Conservation (phyloP, 2,797 vertebrate species). For the Enteromius mattozi region DNA sequence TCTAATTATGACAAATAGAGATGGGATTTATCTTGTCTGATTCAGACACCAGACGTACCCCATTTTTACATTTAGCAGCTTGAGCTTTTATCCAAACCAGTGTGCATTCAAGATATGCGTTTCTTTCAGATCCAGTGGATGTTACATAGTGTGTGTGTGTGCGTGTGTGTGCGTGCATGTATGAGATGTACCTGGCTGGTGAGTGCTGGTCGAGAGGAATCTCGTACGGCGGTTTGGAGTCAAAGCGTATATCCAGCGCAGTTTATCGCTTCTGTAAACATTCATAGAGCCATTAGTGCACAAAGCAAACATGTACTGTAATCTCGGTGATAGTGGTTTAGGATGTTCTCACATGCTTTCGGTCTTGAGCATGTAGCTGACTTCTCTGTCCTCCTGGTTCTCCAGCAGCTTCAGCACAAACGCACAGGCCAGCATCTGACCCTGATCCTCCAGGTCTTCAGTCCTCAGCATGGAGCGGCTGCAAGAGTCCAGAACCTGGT, state of each 20-base stretch:
- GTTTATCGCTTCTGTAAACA: slow-evolving; percentile 89
- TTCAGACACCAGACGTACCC: background rate
- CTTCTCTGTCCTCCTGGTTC: slow-evolving; percentile 88
- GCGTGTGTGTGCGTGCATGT: background rate
- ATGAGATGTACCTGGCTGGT: slow-evolving; percentile 81
- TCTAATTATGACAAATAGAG: background rate
- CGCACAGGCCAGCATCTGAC: slow-evolving; percentile 88
- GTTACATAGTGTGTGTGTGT: background rate
- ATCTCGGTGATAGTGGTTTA: background rate
- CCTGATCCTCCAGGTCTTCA: slow-evolving; percentile 93
- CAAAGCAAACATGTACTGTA: background rate
- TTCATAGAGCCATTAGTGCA: slow-evolving; percentile 3
- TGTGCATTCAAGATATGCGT: background rate
- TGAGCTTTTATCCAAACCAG: background rate
- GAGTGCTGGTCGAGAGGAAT: slow-evolving; percentile 88
- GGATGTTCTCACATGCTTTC: slow-evolving; percentile 85
- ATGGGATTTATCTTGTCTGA: background rate
- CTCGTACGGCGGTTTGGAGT: slow-evolving; percentile 92
- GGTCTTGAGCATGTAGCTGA: slow-evolving; percentile 93
- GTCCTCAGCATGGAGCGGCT: slow-evolving; percentile 90
- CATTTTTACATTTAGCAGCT: background rate
- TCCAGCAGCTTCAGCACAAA: slow-evolving; percentile 91
- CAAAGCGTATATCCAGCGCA: slow-evolving; percentile 92
- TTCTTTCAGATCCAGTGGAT: background rate
- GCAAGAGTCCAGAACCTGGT: slow-evolving; percentile 93